Evolutionary conservation across 2,888 invertebrate genomes (phyloP), one percentile per base, ranked within the genome.

Genomic region (Amphipyra tragopoginis): DNA sequence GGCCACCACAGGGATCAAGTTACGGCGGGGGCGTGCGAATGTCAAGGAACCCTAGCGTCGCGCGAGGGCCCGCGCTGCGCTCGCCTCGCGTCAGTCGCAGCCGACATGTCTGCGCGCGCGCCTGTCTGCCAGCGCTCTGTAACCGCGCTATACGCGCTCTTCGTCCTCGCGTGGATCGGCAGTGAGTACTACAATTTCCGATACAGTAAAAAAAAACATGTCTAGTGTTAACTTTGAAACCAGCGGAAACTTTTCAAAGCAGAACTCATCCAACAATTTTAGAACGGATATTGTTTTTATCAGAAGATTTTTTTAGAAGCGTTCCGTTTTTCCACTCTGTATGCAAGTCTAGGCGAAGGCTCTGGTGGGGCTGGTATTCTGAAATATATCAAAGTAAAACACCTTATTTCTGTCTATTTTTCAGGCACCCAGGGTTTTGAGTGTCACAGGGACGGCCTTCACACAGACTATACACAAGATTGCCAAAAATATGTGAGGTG

Each of bases 401-500:
- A 26, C 8, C 5, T 26, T n/a, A n/a, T n/a, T 9, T 26, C 1
- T n/a, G 2, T 7, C 2, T 21, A 5, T 11, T 50, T 89, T 87
- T 66, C 89, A 93, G 93, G 72, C 67, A 84, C 82, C 44, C 84
- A 86, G 66, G 80, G 85, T 45, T 82, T 89, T 48, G 73, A 83
- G 14, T 95, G 93, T 80, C 76, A 53, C 14, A 87, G 85, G 62
- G 94, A 95, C 75, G 95, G 95, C 1, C 86, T 95, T 51, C 86
- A 87, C 72, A 91, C 94, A 15, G 93, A 95, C 80, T 93, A 92
- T 84, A 90, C 91, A 21, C 86, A 86, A 52, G 89, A 89, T 39
- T 95, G 95, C 72, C 89, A 88, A 54, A 91, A 93, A 77, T 95
- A 95, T 80, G 89, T 91, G 65, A 88, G 91, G 61, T 95, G 95